Base-by-base conservation (phyloP, 35 echinoderm and acorn worm genomes). In the Hemicentrotus pulcherrimus region DNA sequence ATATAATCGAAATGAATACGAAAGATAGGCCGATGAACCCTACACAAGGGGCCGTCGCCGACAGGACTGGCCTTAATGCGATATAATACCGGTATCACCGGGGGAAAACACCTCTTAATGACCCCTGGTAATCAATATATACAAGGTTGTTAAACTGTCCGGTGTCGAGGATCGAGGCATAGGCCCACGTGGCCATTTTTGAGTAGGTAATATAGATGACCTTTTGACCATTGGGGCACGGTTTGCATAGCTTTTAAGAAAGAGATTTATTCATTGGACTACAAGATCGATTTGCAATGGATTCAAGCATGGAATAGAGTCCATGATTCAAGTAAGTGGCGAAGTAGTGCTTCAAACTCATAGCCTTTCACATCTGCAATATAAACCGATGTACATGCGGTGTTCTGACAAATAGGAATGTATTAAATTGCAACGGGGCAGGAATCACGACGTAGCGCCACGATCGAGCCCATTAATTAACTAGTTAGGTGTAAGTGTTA, bases 241-340 rank as follows among this genome's bases (percentile, higher is more conserved):
- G 65, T 78, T 78, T 78, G 65, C 22, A 78, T 78, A n/a, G 65
- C 65, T 78, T 78, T 78, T 78, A 78, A 78, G 65, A 4, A 78
- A n/a, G 65, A 78, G 65, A 78, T 78, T 78, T 78, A 78, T 78
- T 78, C 65, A 78, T 78, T 78, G 65, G n/a, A 78, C 65, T 22
- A 18, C 65, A 78, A 78, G 65, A 78, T 78, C 65, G 65, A 78
- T 78, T 78, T 55, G 19, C 22, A 78, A 28, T 78, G 4, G 65
- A 78, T 78, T 78, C 65, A 78, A 59, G 52, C 52, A 59, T 59
- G 16, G 52, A 0, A 41, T 11, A 16, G 52, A 14, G 52, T 59
- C 52, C 11, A 59, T 16, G 28, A 78, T 78, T 55, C 65, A 28
- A 22, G 19, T 78, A 78, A 78, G 65, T 78, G 65, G 65, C 19